Evolutionary conservation across 2,113 vertebrate genomes (phyloP).

Genomic region (Condylura cristata): DNA sequence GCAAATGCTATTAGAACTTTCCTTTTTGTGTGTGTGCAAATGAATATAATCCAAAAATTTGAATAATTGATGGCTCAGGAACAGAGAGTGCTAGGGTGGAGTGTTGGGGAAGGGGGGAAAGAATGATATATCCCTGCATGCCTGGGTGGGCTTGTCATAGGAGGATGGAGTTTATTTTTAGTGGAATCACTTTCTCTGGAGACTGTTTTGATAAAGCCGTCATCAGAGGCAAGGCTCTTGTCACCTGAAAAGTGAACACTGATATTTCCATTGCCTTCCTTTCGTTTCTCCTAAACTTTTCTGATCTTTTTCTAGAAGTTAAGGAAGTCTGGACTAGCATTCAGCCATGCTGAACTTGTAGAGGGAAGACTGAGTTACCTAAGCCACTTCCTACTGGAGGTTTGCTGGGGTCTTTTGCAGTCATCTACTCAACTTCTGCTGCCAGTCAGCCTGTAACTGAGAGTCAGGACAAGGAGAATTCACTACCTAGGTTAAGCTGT

Average conservation of each 20-base stretch:
- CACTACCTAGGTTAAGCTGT: neutral
- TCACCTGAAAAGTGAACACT: neutral
- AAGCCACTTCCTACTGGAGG: neutral
- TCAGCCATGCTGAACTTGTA: neutral
- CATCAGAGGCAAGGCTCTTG: constrained; percentile 23
- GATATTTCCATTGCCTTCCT: neutral
- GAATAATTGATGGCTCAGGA: constrained; percentile 17
- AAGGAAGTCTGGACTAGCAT: neutral
- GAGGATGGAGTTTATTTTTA: constrained; percentile 41
- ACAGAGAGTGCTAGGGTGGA: neutral
- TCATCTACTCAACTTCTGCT: neutral
- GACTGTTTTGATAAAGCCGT: constrained; percentile 40
- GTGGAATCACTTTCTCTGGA: constrained; percentile 29
- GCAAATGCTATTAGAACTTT: constrained; percentile 21
- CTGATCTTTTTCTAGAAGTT: neutral
- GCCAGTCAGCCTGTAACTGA: neutral
- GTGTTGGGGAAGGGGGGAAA: neutral
- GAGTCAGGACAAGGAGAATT: neutral
- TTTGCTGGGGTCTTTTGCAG: neutral
- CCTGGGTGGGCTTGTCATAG: neutral
- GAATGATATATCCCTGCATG: neutral
- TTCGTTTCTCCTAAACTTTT: neutral
- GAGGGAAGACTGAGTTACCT: neutral
- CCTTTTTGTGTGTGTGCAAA: neutral
- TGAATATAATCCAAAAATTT: constrained; percentile 45